phyloP scores from a whole-genome alignment of 92 coral and sea anemone species.

The Isaurus tuberculatus region DNA sequence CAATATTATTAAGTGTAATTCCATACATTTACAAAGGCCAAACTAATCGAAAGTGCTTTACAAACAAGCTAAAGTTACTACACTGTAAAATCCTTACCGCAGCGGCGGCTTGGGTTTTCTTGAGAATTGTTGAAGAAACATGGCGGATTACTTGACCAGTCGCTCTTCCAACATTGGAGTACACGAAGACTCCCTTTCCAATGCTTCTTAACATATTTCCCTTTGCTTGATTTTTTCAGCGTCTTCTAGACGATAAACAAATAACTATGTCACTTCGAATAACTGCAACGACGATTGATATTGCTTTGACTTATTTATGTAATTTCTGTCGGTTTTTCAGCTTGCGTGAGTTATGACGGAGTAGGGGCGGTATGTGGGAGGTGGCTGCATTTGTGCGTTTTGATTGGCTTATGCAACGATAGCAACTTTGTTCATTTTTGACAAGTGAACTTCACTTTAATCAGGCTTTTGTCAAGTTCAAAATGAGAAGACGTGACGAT shows the following conservation, averaged over 20 bases:
- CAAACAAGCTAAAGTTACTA: slow-evolving; percentile 10
- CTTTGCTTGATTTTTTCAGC: not conserved
- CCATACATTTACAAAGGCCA: not conserved
- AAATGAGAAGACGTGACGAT: not conserved
- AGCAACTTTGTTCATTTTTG: not conserved
- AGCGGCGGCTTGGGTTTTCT: slow-evolving; percentile 47
- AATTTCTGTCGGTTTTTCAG: not conserved
- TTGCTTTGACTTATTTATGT: not conserved
- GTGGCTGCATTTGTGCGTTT: slow-evolving; percentile 21
- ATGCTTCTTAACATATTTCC: slow-evolving; percentile 42
- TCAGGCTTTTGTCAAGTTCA: not conserved
- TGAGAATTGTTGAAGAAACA: slow-evolving; percentile 55
- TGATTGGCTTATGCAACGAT: slow-evolving; percentile 57
- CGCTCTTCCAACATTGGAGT: slow-evolving; percentile 26
- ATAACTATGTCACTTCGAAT: not conserved
- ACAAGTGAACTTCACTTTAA: not conserved
- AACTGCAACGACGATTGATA: not conserved
- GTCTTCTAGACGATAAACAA: not conserved
- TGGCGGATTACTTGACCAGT: slow-evolving; percentile 50
- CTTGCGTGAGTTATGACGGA: slow-evolving; percentile 26
- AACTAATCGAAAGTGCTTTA: not conserved
- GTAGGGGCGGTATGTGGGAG: slow-evolving; percentile 63
- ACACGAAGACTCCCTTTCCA: slow-evolving; percentile 40
- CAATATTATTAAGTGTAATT: not conserved
- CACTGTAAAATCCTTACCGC: slow-evolving; percentile 14